Evolutionary conservation across 2,888 invertebrate genomes (phyloP), one percentile per base, ranked within the genome.

Genomic region (Apomyelois bistriatella): DNA sequence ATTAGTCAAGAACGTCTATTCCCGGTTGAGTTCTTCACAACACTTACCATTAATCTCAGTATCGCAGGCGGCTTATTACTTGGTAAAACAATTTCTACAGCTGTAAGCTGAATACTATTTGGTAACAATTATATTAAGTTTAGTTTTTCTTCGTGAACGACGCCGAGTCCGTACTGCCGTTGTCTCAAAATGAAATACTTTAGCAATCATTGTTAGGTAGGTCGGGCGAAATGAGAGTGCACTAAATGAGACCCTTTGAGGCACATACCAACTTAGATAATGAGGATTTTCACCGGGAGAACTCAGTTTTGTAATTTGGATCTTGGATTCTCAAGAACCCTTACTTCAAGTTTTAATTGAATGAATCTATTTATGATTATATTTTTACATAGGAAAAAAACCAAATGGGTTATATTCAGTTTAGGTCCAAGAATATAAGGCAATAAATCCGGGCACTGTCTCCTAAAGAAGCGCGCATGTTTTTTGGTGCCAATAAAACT

Each of bases 161-260:
- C 48, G 52, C 48, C 35, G 1, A 30, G 38, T 15, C 1, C 30
- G 41, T 41, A 35, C 48, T 48, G 54, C 52, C 55, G 53, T n/a
- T n/a, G n/a, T 55, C 55, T 60, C 59, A 38, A 62, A 62, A 68
- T 67, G 58, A 64, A 66, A 67, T 65, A 65, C 65, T 66, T 65
- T 57, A 56, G 56, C 61, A 60, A 62, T 61, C 58, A 60, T 58
- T 60, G 61, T 63, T 63, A 57, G 54, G 58, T 55, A 52, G 56
- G 58, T 56, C 48, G 51, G 54, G 55, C 54, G 52, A 60, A 65
- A 64, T 67, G 62, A 57, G 58, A 64, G 59, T 65, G 59, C 61
- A 61, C 54, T 61, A 57, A 64, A 59, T 58, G 55, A 58, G 54
- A 59, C 55, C 62, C 54, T 63, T 60, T 53, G 53, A 54, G 54